Evolutionary conservation across 2,797 vertebrate genomes (phyloP).

Genomic region (Parambassis ranga): DNA sequence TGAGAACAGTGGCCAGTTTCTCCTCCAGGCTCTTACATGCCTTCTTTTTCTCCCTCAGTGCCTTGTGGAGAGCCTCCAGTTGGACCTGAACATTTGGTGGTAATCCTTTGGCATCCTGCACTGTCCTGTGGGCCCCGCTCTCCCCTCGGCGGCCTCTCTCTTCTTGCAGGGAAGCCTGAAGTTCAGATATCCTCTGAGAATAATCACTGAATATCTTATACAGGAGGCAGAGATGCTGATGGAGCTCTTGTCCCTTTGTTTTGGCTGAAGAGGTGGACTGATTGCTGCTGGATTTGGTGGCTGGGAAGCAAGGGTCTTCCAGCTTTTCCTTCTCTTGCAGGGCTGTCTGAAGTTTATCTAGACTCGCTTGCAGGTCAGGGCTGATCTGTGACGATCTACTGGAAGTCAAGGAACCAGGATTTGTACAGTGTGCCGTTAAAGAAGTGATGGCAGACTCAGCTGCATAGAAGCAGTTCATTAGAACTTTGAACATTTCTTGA

Average conservation of each 20-base stretch:
- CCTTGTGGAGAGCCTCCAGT: constrained; percentile 73
- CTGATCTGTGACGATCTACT: constrained; percentile 17
- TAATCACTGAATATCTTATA: constrained; percentile 67
- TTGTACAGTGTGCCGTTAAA: constrained; percentile 61
- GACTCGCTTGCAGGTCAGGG: constrained; percentile 61
- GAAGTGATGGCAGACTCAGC: constrained; percentile 69
- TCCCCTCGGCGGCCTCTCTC: constrained; percentile 43
- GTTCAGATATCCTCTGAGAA: constrained; percentile 54
- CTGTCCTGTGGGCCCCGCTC: constrained; percentile 20
- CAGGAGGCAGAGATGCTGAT: constrained; percentile 63
- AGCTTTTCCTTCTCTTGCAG: constrained; percentile 63
- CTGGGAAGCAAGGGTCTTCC: not conserved
- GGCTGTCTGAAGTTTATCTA: constrained; percentile 73
- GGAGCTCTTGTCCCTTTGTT: constrained; percentile 60
- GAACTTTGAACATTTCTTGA: constrained; percentile 38
- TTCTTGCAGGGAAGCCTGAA: constrained; percentile 58
- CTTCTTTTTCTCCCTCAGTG: constrained; percentile 77
- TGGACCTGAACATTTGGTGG: constrained; percentile 55
- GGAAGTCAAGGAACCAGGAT: constrained; percentile 13
- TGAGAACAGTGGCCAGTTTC: constrained; percentile 75
- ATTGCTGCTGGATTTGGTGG: not conserved
- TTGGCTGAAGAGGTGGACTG: not conserved
- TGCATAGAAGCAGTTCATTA: constrained; percentile 72
- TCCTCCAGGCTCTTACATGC: constrained; percentile 75
- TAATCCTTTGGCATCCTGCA: constrained; percentile 42